These are phyloP conservation scores for Blera fallax DNA, from an alignment of 2,888 invertebrate genomes.

Conservation along the genomic window DNA sequence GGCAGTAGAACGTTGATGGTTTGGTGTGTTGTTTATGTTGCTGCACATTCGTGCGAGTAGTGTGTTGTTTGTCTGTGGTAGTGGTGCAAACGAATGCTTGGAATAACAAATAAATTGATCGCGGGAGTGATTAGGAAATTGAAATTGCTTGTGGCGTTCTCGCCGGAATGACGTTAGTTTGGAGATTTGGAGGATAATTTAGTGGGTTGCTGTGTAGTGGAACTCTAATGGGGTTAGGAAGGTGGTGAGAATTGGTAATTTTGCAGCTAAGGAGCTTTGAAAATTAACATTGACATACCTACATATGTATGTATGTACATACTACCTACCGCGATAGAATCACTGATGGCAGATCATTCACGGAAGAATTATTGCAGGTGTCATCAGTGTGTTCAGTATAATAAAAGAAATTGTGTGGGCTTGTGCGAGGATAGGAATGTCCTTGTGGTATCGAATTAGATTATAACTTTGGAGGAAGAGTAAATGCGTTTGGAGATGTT, in stretches of 20 bases:
- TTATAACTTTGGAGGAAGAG: neutral
- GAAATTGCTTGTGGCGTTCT: constrained; percentile 36
- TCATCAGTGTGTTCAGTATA: neutral
- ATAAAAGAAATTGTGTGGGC: neutral
- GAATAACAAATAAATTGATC: constrained; percentile 65
- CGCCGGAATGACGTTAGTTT: constrained; percentile 31
- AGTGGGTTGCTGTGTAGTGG: constrained; percentile 31
- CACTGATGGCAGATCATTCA: neutral
- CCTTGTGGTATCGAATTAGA: neutral
- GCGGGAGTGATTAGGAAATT: constrained; percentile 57
- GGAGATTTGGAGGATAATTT: constrained; percentile 49
- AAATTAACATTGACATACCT: neutral
- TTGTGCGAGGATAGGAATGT: neutral
- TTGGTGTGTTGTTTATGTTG: constrained; percentile 19
- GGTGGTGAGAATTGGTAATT: constrained; percentile 50
- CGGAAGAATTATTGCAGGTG: constrained; percentile 4
- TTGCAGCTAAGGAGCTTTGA: neutral
- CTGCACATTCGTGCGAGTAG: constrained; percentile 5
- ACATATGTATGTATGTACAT: no score
- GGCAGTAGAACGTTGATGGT: constrained; percentile 20
- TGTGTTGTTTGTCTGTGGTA: neutral
- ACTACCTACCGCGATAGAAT: neutral
- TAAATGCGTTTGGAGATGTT: neutral
- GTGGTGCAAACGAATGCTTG: constrained; percentile 27
- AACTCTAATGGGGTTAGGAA: constrained; percentile 34